Percentiles rank a stretch among this genome's conserved stretches.
Evolutionary conservation across 2,797 vertebrate species (phyloP).

Genomic region (Toxotes lorentzi): DNA sequence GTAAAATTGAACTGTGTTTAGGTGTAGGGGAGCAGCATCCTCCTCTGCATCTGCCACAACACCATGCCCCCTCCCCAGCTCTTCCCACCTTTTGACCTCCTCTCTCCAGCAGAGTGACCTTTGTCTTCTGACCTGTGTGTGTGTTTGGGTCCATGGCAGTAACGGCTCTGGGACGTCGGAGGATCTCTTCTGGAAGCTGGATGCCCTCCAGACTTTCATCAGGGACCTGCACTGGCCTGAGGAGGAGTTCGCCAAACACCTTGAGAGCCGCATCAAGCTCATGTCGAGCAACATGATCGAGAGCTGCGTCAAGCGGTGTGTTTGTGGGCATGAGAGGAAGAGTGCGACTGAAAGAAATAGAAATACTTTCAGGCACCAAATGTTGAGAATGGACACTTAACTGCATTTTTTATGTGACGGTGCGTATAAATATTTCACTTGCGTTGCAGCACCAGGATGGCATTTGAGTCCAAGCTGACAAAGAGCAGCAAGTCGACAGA

Average conservation of each 20-base stretch:
- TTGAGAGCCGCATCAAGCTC: slow-evolving; percentile 96
- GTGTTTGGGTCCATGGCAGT: slow-evolving; percentile 83
- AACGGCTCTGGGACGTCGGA: slow-evolving; percentile 98
- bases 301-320: slow-evolving; percentile 97
- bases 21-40: slow-evolving; percentile 83
- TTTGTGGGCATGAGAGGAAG: slow-evolving; percentile 17
- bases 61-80: background rate
- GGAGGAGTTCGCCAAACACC: slow-evolving; percentile 97
- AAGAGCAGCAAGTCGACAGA: slow-evolving; percentile 99
- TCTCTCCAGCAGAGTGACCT: slow-evolving; percentile 41
- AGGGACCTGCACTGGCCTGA: slow-evolving; percentile 99
- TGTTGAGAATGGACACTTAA: slow-evolving; percentile 19
- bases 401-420: slow-evolving; percentile 19
- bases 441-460: slow-evolving; percentile 94
- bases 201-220: slow-evolving; percentile 98
- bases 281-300: slow-evolving; percentile 99
- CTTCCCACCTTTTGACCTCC: slow-evolving; percentile 17
- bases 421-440: slow-evolving; percentile 37
- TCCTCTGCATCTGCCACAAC: slow-evolving; percentile 69
- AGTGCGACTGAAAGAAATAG: slow-evolving; percentile 4
- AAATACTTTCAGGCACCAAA: slow-evolving; percentile 23
- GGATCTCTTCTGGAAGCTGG: slow-evolving; percentile 99
- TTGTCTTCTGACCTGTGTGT: slow-evolving; percentile 67
- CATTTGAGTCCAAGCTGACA: slow-evolving; percentile 98
- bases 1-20: slow-evolving; percentile 77